Base-by-base conservation (phyloP, 35 echinoderm and acorn worm species). In the Hemicentrotus pulcherrimus region DNA sequence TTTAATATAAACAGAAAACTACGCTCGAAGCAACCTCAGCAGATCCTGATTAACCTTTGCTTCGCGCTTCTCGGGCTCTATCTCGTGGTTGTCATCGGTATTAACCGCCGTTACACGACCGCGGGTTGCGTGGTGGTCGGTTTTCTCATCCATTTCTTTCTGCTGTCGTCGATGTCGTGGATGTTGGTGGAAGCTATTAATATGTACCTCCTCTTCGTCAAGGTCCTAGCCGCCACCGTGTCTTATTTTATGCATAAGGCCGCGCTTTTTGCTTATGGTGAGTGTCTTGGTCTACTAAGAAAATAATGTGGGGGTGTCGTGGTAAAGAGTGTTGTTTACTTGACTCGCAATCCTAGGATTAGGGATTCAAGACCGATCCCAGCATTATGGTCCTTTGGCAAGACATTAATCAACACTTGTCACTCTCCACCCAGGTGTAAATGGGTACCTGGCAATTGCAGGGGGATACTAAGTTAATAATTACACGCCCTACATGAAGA, bases 181-280 rank as follows among this genome's bases (percentile, higher is more conserved):
- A 99, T 99, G 98, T 94, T 94, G 13, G 98, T 99, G 24, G 98
- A 99, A 88, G 98, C 98, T 46, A 41, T 94, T 24, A 99, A 99
- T 59, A 97, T 99, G 96, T 99, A 99, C 88, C 96, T 97, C 24
- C 95, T 94, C 71, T 94, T 99, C 45, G 97, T 99, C 22, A 95
- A 96, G 85, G 96, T 99, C 31, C 96, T 99, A 19, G 92, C 97
- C 86, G 92, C 94, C 18, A 93, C 87, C 24, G 95, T 96, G 12
- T 96, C 96, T 15, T 32, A 58, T 47, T 99, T 99, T 55, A 97
- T 99, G 94, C 46, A 96, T 11, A 99, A 99, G 91, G 98, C 96
- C 11, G 96, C 95, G n/a, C 41, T 96, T 32, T 97, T 95, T 86
- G 96, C 96, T 92, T 99, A 97, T 97, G 98, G 98, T 99, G 93